Conservation (phyloP, 2,888 invertebrate genomes). For the Bugula neritina region DNA sequence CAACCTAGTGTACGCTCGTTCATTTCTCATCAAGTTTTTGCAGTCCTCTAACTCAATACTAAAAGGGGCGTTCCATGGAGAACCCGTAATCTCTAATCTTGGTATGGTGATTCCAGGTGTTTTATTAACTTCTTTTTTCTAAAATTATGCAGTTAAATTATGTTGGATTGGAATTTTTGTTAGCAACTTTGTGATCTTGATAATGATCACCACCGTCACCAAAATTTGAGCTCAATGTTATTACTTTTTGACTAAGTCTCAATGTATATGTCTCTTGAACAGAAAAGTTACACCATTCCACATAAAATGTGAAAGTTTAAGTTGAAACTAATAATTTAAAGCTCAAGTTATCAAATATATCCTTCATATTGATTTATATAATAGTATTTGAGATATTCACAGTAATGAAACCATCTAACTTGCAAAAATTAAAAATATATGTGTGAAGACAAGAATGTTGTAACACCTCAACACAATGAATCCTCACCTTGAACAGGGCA, state of each 20-base stretch:
- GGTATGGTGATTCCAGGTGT: neutral
- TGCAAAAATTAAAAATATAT: neutral
- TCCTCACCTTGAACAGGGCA: neutral
- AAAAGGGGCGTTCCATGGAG: neutral
- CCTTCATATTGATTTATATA: no score
- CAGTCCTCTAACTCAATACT: constrained; percentile 5
- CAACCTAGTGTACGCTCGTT: neutral
- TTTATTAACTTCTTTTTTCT: neutral
- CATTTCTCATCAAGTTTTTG: constrained; percentile 22
- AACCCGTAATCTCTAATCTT: constrained; percentile 4
- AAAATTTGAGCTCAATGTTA: no score
- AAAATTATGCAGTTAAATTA: neutral
- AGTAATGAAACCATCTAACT: neutral
- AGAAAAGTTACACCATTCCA: no score
- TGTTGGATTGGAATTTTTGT: no score
- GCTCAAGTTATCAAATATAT: no score
- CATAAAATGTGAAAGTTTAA: no score
- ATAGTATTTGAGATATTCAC: neutral
- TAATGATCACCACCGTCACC: no score
- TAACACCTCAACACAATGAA: neutral
- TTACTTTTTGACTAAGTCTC: no score
- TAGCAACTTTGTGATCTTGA: no score
- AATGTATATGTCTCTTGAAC: no score
- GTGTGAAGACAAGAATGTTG: no score
- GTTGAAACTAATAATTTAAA: no score